A percentile compares a stretch with the other conserved stretches of the same genome.
These are phyloP conservation scores for Brassicogethes aeneus DNA, from an alignment of 2,888 invertebrate genomes.

Conservation along the genomic window DNA sequence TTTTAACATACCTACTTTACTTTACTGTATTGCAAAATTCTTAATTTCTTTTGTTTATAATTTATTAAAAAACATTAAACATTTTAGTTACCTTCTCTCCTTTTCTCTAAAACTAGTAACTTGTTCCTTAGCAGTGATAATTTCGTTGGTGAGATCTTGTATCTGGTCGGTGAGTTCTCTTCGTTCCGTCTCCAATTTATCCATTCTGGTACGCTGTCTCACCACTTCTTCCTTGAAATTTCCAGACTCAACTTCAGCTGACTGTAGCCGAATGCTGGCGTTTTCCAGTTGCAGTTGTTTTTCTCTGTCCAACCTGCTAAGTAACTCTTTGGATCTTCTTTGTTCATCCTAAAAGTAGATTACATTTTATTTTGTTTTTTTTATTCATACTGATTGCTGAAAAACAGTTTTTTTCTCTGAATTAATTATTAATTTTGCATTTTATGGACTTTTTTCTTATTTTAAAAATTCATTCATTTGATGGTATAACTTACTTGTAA, in stretches of 20 bases:
- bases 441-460: background rate
- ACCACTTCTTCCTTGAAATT: constrained; percentile 57
- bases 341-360: constrained; percentile 66
- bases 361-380: no score
- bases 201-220: constrained; percentile 53
- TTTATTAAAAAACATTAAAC: background rate
- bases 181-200: constrained; percentile 51
- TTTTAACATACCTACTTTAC: no score
- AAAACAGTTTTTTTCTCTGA: background rate
- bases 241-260: constrained; percentile 57
- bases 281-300: constrained; percentile 70
- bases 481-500: constrained; percentile 43
- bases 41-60: no score
- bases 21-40: no score
- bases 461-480: no score
- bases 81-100: constrained; percentile 32
- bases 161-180: constrained; percentile 46
- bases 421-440: background rate
- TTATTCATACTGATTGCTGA: no score
- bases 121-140: constrained; percentile 42
- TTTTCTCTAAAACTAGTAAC: constrained; percentile 32
- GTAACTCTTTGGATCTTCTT: constrained; percentile 72
- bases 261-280: constrained; percentile 60
- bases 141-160: constrained; percentile 47
- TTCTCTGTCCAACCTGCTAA: constrained; percentile 77